Conservation (phyloP, 1,140 invertebrate species). For the Drosophila leontia region DNA sequence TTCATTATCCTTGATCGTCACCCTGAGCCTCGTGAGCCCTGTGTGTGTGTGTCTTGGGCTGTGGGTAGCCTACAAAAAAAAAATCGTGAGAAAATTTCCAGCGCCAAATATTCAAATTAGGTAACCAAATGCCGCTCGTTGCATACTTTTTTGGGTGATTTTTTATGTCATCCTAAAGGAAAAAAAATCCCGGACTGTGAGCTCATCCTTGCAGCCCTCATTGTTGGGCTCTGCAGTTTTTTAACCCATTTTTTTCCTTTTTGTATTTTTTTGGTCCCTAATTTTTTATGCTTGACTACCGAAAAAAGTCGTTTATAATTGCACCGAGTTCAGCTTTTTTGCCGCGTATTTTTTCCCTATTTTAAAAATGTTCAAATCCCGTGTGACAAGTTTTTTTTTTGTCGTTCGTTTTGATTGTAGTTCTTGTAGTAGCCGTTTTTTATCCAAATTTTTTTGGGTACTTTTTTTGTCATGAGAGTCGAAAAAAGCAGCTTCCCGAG, state of each 20-base stretch:
- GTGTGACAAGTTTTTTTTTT: slow-evolving; percentile 72
- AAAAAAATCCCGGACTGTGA: slow-evolving; percentile 54
- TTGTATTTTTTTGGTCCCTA: slow-evolving; percentile 24
- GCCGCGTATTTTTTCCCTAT: slow-evolving; percentile 32
- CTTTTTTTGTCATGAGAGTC: slow-evolving; percentile 26
- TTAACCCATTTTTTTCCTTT: slow-evolving; percentile 72
- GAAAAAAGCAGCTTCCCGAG: slow-evolving; percentile 5
- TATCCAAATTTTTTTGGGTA: slow-evolving; percentile 31
- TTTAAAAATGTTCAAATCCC: slow-evolving; percentile 63
- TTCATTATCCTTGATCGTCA: slow-evolving; percentile 77
- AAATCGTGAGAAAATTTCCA: slow-evolving; percentile 81
- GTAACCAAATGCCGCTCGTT: slow-evolving; percentile 59
- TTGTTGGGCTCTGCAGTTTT: slow-evolving; percentile 52
- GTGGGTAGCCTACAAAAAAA: slow-evolving; percentile 64
- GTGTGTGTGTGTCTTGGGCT: slow-evolving; percentile 31
- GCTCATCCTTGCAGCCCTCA: slow-evolving; percentile 66
- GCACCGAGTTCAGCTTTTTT: slow-evolving; percentile 57
- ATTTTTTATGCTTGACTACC: slow-evolving; percentile 81
- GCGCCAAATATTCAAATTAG: slow-evolving; percentile 78
- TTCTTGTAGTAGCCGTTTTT: slow-evolving; percentile 64
- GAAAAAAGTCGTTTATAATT: slow-evolving; percentile 81
- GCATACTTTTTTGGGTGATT: slow-evolving; percentile 70
- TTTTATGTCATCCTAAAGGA: slow-evolving; percentile 41
- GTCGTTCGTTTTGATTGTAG: slow-evolving; percentile 25
- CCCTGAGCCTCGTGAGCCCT: slow-evolving; percentile 55